Percentiles rank a stretch among this genome's conserved stretches.
Conservation (phyloP, 2,113 vertebrate genomes). For the Oncorhynchus clarkii region DNA sequence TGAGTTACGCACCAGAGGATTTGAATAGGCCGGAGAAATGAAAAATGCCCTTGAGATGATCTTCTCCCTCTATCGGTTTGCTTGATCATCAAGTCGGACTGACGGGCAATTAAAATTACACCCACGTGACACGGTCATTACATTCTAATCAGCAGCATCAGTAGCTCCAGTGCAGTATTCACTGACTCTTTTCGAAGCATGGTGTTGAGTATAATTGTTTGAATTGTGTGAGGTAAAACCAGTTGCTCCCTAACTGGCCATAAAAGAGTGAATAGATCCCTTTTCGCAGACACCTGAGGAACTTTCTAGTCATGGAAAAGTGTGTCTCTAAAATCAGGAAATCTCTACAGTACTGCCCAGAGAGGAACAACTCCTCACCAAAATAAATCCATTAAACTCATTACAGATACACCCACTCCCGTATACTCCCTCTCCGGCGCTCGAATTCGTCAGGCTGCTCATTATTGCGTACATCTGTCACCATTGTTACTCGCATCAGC, state of each 20-base stretch:
- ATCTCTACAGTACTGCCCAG: slow-evolving; percentile 47
- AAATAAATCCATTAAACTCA: slow-evolving; percentile 41
- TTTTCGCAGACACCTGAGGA: slow-evolving; percentile 20
- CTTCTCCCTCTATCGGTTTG: background rate
- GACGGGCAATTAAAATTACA: background rate
- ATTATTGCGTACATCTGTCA: too few species aligned
- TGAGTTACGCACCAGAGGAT: background rate
- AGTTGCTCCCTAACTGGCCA: background rate
- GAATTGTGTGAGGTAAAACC: background rate
- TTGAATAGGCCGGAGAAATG: background rate
- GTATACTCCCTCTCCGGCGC: too few species aligned
- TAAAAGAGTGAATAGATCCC: background rate
- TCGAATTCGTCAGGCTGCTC: too few species aligned
- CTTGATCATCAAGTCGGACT: background rate
- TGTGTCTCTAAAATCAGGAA: slow-evolving; percentile 44
- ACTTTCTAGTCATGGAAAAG: slow-evolving; percentile 15
- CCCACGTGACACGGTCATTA: background rate
- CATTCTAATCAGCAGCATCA: background rate
- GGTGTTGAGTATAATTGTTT: too few species aligned
- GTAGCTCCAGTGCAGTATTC: background rate
- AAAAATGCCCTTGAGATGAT: background rate
- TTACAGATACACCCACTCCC: slow-evolving; percentile 31
- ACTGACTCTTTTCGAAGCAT: background rate
- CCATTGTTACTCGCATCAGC: too few species aligned
- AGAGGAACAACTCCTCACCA: slow-evolving; percentile 29